These are phyloP conservation scores for Setophaga petechia DNA, from an alignment of 2,113 vertebrate genomes.

Conservation along the genomic window DNA sequence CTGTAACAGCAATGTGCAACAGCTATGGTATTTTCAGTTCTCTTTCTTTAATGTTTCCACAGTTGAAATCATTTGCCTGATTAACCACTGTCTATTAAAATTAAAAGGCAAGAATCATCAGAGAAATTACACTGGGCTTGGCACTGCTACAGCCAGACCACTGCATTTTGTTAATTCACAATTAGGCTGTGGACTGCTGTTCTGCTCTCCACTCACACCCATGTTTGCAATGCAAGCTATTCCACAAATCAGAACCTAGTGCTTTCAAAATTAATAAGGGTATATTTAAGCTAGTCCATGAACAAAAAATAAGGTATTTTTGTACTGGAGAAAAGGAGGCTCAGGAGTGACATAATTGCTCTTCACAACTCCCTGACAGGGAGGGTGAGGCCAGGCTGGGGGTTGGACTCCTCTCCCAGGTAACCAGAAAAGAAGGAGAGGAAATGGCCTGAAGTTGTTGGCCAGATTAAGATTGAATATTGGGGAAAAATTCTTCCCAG, in stretches of 20 bases:
- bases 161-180: not conserved
- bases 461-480: not conserved
- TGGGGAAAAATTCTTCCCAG: not conserved
- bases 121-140: not conserved
- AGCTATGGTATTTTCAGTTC: not conserved
- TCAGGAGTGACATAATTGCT: not conserved
- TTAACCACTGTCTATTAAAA: not conserved
- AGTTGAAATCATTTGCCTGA: not conserved
- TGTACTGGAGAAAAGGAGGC: not conserved
- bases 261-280: not conserved
- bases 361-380: not conserved
- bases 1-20: not conserved
- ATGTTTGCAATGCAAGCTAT: not conserved
- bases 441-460: not conserved
- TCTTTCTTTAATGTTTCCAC: not conserved
- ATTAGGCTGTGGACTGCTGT: not conserved
- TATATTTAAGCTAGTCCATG: not conserved
- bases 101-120: not conserved
- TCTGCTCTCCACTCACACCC: not conserved
- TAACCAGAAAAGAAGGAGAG: not conserved
- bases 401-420: no score
- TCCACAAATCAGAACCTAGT: not conserved
- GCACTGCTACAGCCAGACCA: not conserved
- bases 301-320: not conserved
- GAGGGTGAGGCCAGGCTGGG: not conserved